Evolutionary conservation across 1,140 invertebrate species (phyloP).

Genomic region (Ephestia elutella): DNA sequence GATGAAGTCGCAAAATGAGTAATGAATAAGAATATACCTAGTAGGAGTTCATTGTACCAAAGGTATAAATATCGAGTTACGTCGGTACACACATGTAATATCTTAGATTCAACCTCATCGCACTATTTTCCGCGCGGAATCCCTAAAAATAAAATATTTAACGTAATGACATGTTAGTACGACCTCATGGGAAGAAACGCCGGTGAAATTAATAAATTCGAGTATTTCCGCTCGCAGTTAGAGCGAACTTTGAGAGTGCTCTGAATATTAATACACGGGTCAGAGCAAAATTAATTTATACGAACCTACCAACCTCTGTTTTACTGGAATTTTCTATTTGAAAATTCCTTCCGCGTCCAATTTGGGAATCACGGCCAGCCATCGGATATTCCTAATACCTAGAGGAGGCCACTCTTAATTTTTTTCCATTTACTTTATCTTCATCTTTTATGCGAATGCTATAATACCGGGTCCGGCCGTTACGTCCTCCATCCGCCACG

Average conservation of each 20-base stretch:
- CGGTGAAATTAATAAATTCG: slow-evolving; percentile 57
- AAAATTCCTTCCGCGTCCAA: slow-evolving; percentile 46
- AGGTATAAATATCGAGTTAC: no score
- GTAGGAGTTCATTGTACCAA: no score
- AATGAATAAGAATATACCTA: no score
- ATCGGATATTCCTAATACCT: slow-evolving; percentile 27
- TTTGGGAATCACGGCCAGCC: slow-evolving; percentile 40
- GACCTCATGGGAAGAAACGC: slow-evolving; percentile 28
- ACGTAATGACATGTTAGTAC: slow-evolving; percentile 33
- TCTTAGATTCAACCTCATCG: background rate
- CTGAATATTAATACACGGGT: slow-evolving; percentile 64
- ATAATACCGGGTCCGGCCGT: no score
- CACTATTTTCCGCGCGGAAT: background rate
- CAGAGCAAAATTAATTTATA: slow-evolving; percentile 63
- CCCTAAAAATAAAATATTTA: slow-evolving; percentile 13
- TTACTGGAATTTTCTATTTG: slow-evolving; percentile 50
- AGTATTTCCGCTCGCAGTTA: slow-evolving; percentile 49
- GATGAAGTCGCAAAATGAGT: no score
- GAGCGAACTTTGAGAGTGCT: slow-evolving; percentile 57
- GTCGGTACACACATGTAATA: background rate
- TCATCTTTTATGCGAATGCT: background rate
- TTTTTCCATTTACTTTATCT: slow-evolving; percentile 9
- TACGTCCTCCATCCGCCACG: no score
- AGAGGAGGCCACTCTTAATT: slow-evolving; percentile 12
- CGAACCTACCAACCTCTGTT: slow-evolving; percentile 46